A percentile compares a stretch with the other conserved stretches of the same genome.
Evolutionary conservation across 2,113 vertebrate species (phyloP).

Genomic region (Saguinus midas): DNA sequence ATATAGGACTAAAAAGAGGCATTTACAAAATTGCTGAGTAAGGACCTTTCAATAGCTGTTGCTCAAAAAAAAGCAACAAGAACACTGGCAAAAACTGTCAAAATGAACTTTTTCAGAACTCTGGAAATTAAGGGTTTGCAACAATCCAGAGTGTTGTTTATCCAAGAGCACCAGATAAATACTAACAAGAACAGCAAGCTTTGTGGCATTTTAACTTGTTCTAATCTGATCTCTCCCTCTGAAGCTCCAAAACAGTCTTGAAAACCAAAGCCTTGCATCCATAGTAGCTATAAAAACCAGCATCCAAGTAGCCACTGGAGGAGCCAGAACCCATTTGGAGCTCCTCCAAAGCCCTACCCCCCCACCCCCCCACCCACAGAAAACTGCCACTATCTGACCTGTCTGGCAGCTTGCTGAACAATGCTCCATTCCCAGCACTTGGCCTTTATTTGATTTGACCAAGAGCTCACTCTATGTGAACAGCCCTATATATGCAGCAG

Average conservation of each 20-base stretch:
- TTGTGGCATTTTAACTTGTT: not conserved
- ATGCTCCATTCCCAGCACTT: not conserved
- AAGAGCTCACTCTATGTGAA: not conserved
- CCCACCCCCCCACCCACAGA: not conserved
- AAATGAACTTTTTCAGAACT: not conserved
- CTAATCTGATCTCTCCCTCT: not conserved
- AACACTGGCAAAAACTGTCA: not conserved
- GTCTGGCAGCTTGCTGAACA: not conserved
- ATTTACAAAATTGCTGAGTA: not conserved
- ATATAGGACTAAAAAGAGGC: not conserved
- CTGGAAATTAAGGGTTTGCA: not conserved
- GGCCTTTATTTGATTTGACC: not conserved
- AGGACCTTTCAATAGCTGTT: not conserved
- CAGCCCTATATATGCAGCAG: not conserved
- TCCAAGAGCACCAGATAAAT: not conserved
- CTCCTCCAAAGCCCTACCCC: not conserved
- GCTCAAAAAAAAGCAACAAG: not conserved
- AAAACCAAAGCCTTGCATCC: not conserved
- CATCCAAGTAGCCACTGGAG: not conserved
- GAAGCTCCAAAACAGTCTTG: not conserved
- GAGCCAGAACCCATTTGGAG: not conserved
- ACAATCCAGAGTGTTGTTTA: not conserved
- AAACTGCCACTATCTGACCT: constrained; percentile 10
- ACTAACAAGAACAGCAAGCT: not conserved
- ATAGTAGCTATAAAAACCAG: not conserved